Base-by-base conservation (phyloP, 2,113 vertebrate species). In the Lutjanus erythropterus region DNA sequence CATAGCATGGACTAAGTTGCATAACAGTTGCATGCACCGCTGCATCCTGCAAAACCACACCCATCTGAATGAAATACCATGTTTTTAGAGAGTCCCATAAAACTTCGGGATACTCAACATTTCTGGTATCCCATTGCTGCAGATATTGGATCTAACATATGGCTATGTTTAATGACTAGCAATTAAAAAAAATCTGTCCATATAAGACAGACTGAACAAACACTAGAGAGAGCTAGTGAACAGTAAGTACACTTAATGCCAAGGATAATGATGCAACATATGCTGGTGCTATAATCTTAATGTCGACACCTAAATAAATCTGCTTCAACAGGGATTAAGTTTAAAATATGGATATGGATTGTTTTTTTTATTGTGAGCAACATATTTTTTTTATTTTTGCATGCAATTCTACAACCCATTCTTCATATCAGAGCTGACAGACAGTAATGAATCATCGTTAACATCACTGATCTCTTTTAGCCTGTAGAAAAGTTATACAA, bases 271-370 rank as follows among this genome's bases (percentile, higher is more conserved):
- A 10, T 71, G 58, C 9, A 52, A 67, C 86, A 91, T 88, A 84
- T 92, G 91, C 64, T 67, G 78, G 61, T 78, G 42, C 83, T 86
- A 79, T 84, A 81, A 85, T 91, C 73, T 75, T 78, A 69, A 83
- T 77, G 65, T 65, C 75, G 61, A 73, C 64, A 81, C 79, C 65
- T 79, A 61, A 78, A 85, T 88, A 88, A 86, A 88, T 91, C 78
- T 74, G 58, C 79, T 80, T 88, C 73, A 82, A 56, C 44, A 33
- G 52, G 68, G 73, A 89, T 77, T 74, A 37, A 33, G 50, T 77
- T 64, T 37, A 39, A 69, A 81, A 68, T 53, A 73, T 64, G 31
- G 10, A 70, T n/a, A n/a, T n/a, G n/a, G 27, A 52, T 41, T 33
- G 39, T 55, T 74, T 68, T 5, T 58, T 39, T 35, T 18, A 52